Base-by-base conservation (phyloP, 2,797 vertebrate genomes). In the Notolabrus celidotus region DNA sequence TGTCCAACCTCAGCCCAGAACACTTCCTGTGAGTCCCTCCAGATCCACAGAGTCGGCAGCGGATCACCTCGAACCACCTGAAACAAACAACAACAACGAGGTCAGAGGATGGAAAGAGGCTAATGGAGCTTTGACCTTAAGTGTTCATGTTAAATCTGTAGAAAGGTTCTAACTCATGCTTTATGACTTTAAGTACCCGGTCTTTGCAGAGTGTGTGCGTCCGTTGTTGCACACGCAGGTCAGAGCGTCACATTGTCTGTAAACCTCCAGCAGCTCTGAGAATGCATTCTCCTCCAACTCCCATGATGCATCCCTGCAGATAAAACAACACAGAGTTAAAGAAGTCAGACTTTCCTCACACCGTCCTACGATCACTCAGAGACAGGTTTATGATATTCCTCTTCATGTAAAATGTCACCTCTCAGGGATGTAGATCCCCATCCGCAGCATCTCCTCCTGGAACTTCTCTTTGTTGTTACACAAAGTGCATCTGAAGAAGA, bases 351-450 rank as follows among this genome's bases (percentile, higher is more conserved):
- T 31, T 4, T 31, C 29, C 29, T 27, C 27, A 5, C 25, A 27
- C 25, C 25, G 25, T n/a, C n/a, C n/a, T n/a, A n/a, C n/a, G n/a
- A n/a, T n/a, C n/a, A n/a, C n/a, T n/a, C n/a, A n/a, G n/a, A n/a
- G n/a, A n/a, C n/a, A n/a, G n/a, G n/a, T n/a, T n/a, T 27, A 27
- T 27, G 27, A 27, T 27, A 6, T 27, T 27, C 27, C 27, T 6
- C 27, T 27, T 3, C 27, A 31, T 7, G 29, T 31, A n/a, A n/a
- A n/a, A n/a, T 0, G 3, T 90, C 77, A 98, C 98, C 93, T 97
- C 94, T 99, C 97, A 71, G 98, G 97, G 93, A 99, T 96, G 91
- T 95, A 90, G 73, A 99, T 96, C 45, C 97, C 97, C 96, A 99
- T 96, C 82, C 95, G 88, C 70, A 97, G 89, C 97, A 99, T 99